Conservation (phyloP, 2,113 vertebrate genomes). For the Corythoichthys intestinalis region DNA sequence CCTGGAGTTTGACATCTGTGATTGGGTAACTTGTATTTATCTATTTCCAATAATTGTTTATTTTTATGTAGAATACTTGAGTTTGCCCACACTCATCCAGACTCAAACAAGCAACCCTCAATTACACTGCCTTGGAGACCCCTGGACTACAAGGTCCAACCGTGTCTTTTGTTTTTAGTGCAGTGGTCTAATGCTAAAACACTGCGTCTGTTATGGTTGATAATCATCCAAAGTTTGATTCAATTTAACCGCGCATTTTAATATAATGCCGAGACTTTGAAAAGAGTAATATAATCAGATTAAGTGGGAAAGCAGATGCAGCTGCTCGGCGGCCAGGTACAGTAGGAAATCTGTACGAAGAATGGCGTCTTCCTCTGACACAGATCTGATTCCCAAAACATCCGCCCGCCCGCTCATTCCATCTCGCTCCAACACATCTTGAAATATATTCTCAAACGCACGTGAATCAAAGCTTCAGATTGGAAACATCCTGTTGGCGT, state of each 20-base stretch:
- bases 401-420: conserved; percentile 27
- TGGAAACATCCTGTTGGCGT: conserved; percentile 64
- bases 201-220: background rate
- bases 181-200: background rate
- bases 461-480: conserved; percentile 39
- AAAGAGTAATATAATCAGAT: conserved; percentile 35
- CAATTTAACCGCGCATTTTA: conserved; percentile 8
- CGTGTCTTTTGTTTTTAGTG: background rate
- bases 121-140: too few relatives aligned
- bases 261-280: conserved; percentile 3
- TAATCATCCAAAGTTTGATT: conserved; percentile 5
- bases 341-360: conserved; percentile 28
- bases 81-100: too few relatives aligned
- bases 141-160: background rate
- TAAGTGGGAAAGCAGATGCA: conserved; percentile 47
- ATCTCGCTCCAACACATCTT: conserved; percentile 44
- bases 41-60: too few relatives aligned
- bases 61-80: too few relatives aligned
- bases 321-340: conserved; percentile 33
- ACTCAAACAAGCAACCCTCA: too few relatives aligned
- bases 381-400: conserved; percentile 32
- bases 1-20: too few relatives aligned
- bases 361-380: conserved; percentile 13
- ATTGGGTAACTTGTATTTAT: too few relatives aligned
- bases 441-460: conserved; percentile 57